These are phyloP conservation scores for Bufo bufo DNA, from an alignment of 2,113 vertebrate genomes.

Conservation along the genomic window DNA sequence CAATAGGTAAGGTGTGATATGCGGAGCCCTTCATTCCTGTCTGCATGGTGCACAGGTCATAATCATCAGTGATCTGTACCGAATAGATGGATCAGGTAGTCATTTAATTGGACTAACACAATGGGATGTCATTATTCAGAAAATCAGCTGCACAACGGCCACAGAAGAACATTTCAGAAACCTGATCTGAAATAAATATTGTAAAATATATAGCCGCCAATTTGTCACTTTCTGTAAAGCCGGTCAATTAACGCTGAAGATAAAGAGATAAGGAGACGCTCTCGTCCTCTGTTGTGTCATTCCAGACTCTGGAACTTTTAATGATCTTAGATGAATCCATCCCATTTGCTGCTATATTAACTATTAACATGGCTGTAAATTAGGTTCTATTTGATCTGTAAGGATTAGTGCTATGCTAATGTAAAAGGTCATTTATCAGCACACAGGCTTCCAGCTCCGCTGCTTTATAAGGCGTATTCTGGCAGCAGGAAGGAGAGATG, in stretches of 20 bases:
- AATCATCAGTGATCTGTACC: background rate
- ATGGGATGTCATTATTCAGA: conserved; percentile 20
- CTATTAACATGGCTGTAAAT: conserved; percentile 4
- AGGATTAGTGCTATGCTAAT: conserved; percentile 20
- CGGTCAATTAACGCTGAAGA: conserved; percentile 8
- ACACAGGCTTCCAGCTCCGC: background rate
- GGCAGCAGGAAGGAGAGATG: background rate
- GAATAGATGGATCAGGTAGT: conserved; percentile 11
- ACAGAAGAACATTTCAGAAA: background rate
- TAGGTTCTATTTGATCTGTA: background rate
- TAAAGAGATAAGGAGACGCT: conserved; percentile 15
- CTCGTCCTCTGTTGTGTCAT: conserved; percentile 21
- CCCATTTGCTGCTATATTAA: conserved; percentile 24
- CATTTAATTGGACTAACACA: conserved; percentile 17
- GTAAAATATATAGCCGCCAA: conserved; percentile 15
- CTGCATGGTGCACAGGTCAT: background rate
- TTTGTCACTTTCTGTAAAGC: conserved; percentile 11
- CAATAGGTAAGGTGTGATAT: conserved; percentile 10
- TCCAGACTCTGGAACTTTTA: background rate
- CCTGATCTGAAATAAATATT: conserved; percentile 18
- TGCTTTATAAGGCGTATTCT: conserved; percentile 2
- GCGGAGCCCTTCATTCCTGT: background rate
- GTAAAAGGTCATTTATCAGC: conserved; percentile 16
- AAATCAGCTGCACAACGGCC: background rate
- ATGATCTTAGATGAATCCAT: conserved; percentile 1